These are phyloP conservation scores for Hyposoter didymator DNA, from an alignment of 2,888 invertebrate species.

Conservation along the genomic window DNA sequence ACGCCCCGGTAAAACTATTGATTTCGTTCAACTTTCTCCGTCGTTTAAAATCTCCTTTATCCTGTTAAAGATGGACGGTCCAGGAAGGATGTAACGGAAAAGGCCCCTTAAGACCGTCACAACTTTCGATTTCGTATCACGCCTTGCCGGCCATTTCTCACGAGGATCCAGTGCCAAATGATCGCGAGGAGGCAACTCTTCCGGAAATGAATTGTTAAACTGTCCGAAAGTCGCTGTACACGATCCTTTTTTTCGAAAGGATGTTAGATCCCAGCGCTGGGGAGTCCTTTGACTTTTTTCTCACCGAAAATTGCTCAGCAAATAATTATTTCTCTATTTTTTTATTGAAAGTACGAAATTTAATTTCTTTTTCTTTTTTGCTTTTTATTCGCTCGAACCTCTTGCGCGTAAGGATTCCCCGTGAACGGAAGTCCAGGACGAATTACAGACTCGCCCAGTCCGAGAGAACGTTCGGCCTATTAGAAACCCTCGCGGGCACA, in stretches of 20 bases:
- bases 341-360: neutral
- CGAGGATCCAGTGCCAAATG: conserved; percentile 28
- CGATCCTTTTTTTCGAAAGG: neutral
- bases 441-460: conserved; percentile 3
- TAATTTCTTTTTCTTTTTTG: neutral
- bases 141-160: conserved; percentile 33
- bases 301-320: neutral
- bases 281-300: neutral
- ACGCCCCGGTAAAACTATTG: conserved; percentile 48
- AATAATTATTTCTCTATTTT: neutral
- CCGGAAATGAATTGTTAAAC: conserved; percentile 14
- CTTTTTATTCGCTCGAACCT: too few species aligned
- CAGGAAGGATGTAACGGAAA: conserved; percentile 26
- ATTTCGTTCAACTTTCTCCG: conserved; percentile 67
- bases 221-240: conserved; percentile 5
- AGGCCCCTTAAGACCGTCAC: neutral
- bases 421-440: conserved; percentile 19
- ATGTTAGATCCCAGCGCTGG: neutral
- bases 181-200: conserved; percentile 21
- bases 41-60: conserved; percentile 31
- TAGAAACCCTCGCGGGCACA: conserved; percentile 42
- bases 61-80: conserved; percentile 9
- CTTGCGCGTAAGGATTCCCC: conserved; percentile 11
- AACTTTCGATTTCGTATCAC: conserved; percentile 45
- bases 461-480: conserved; percentile 22